phyloP scores from a whole-genome alignment of 2,113 vertebrate genomes.

The Oreotrochilus melanogaster region DNA sequence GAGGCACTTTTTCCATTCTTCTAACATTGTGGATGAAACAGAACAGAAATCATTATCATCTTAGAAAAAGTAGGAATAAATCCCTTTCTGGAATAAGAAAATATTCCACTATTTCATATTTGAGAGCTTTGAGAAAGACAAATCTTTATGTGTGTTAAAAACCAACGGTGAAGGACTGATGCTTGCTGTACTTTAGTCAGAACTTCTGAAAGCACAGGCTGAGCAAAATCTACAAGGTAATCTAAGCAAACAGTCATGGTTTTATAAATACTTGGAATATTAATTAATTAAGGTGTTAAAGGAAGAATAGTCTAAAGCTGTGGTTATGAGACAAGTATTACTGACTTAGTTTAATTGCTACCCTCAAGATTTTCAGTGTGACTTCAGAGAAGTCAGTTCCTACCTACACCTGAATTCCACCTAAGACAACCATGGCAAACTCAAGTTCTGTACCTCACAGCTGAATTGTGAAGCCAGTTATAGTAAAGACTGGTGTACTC shows the following conservation, averaged over 20 bases:
- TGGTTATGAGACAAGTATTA: neutral
- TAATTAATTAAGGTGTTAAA: neutral
- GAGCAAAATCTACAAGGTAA: neutral
- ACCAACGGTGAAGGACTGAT: neutral
- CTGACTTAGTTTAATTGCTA: neutral
- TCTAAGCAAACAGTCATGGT: neutral
- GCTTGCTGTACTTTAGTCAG: neutral
- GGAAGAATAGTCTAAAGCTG: neutral
- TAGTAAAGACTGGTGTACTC: neutral
- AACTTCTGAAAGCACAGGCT: neutral
- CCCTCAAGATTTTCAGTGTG: neutral
- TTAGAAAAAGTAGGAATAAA: neutral
- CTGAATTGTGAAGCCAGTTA: neutral
- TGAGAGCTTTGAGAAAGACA: neutral
- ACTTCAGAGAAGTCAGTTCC: neutral
- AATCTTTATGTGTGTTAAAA: neutral
- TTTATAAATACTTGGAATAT: neutral
- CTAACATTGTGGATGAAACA: neutral
- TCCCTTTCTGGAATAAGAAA: neutral
- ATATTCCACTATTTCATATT: neutral
- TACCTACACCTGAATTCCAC: neutral
- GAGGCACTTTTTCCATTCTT: neutral
- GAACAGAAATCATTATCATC: neutral
- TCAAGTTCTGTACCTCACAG: neutral
- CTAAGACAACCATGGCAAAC: neutral